These are phyloP conservation scores for Turritopsis dohrnii DNA, from an alignment of 30 jellyfish, hydroid and myxozoan genomes.

Conservation along the genomic window DNA sequence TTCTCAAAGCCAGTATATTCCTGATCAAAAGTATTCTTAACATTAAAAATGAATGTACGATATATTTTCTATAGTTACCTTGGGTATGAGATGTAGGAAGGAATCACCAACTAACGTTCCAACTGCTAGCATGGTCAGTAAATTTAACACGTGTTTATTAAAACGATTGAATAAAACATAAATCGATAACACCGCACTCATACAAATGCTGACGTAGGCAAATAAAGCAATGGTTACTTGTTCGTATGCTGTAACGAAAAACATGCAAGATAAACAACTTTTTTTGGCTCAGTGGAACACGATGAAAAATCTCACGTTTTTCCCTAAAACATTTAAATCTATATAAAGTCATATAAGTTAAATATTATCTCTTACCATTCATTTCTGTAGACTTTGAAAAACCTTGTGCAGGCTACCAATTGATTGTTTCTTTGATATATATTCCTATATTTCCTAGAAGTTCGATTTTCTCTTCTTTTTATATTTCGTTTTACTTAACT, in stretches of 20 bases:
- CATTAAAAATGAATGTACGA: neutral
- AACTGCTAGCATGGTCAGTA: slow-evolving; percentile 1
- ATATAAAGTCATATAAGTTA: no score
- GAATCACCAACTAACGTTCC: slow-evolving; percentile 1
- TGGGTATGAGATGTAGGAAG: neutral
- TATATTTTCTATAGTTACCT: neutral
- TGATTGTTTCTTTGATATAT: neutral
- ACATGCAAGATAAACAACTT: no score
- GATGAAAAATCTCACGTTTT: no score
- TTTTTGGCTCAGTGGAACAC: no score
- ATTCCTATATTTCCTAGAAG: no score
- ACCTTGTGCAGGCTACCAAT: neutral
- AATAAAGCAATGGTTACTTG: neutral
- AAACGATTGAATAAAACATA: neutral
- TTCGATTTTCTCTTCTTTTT: no score
- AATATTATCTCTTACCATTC: neutral
- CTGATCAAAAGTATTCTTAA: neutral
- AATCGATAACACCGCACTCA: neutral
- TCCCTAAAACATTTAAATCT: no score
- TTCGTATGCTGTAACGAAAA: neutral
- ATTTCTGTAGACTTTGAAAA: neutral
- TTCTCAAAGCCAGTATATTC: neutral
- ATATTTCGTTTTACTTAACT: no score
- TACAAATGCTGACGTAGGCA: slow-evolving; percentile 1
- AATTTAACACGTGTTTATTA: neutral